These are phyloP conservation scores for Latrodectus geometricus DNA, from an alignment of 1,140 invertebrate genomes.

Conservation along the genomic window DNA sequence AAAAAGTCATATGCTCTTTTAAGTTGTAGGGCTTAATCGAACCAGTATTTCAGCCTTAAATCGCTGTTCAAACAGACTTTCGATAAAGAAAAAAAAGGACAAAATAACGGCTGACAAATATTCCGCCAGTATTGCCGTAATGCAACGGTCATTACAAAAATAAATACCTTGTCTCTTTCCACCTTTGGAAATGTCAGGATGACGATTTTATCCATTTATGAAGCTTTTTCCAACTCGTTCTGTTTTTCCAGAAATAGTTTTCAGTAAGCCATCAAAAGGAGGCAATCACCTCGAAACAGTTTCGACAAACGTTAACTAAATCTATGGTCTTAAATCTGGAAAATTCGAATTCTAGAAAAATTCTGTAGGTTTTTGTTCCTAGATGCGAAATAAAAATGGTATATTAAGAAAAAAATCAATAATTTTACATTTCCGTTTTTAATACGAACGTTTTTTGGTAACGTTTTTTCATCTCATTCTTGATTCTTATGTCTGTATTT, in stretches of 20 bases:
- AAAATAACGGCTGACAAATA: background rate
- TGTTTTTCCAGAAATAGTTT: background rate
- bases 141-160: background rate
- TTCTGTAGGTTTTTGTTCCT: no score
- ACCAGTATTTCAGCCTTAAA: background rate
- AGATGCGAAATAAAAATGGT: no score
- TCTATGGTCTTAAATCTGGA: slow-evolving; percentile 1
- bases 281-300: slow-evolving; percentile 23
- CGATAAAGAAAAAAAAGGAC: background rate
- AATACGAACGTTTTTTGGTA: no score
- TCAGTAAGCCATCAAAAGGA: slow-evolving; percentile 10
- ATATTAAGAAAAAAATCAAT: no score
- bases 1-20: no score
- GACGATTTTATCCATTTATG: slow-evolving; percentile 27
- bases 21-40: background rate
- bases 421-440: no score
- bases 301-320: slow-evolving; percentile 29
- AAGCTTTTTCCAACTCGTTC: background rate
- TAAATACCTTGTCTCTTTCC: background rate
- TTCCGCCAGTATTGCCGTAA: background rate
- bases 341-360: background rate
- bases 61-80: background rate
- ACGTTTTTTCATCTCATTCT: no score
- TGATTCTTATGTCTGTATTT: no score
- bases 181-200: background rate